Conservation (phyloP, 2,888 invertebrate genomes). For the Mantis religiosa region DNA sequence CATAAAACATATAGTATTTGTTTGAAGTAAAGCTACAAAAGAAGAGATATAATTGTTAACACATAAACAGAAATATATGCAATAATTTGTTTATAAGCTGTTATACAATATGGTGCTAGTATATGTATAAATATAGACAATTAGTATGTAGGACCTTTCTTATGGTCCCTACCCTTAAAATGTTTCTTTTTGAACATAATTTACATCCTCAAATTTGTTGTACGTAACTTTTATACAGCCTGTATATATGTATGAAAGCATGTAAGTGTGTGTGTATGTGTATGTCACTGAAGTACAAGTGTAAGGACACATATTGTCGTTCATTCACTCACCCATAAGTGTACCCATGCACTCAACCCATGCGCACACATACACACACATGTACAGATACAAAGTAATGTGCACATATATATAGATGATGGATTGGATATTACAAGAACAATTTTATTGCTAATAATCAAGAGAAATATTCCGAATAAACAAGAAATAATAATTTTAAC, state of each 20-base stretch:
- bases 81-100: neutral
- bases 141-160: too few species aligned
- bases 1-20: neutral
- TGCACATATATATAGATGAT: neutral
- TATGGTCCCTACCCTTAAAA: too few species aligned
- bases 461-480: neutral
- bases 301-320: too few species aligned
- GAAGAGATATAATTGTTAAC: neutral
- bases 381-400: too few species aligned
- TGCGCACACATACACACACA: neutral
- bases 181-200: too few species aligned
- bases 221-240: neutral
- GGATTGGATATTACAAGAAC: neutral
- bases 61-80: neutral
- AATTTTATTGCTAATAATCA: neutral
- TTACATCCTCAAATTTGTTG: too few species aligned
- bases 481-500: neutral
- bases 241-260: neutral
- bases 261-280: neutral
- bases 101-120: neutral
- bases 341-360: neutral
- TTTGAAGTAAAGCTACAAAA: neutral
- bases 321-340: too few species aligned
- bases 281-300: too few species aligned
- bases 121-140: neutral